Percentiles rank a stretch among this genome's conserved stretches.
Conservation (phyloP, 1,140 invertebrate species). For the Arion vulgaris region DNA sequence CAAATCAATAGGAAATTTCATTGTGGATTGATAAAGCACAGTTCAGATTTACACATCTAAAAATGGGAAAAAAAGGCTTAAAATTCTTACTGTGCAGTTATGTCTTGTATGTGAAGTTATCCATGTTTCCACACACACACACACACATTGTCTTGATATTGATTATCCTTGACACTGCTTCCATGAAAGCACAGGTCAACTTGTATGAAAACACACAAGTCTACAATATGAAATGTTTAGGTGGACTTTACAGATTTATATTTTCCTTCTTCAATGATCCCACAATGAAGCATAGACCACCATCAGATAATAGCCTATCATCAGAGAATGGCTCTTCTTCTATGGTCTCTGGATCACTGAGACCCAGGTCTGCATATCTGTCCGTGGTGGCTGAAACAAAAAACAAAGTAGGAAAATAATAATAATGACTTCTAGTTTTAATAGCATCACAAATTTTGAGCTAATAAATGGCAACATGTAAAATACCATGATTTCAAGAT, state of each 20-base stretch:
- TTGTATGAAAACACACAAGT: background rate
- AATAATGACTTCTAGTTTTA: too few species aligned
- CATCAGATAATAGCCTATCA: too few species aligned
- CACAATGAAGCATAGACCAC: conserved; percentile 15
- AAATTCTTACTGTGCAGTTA: too few species aligned
- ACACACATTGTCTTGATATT: background rate
- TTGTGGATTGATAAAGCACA: background rate
- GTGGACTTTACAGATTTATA: background rate
- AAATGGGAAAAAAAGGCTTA: too few species aligned
- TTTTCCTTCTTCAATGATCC: background rate
- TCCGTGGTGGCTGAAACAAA: background rate
- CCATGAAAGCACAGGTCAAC: background rate
- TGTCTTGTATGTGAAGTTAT: too few species aligned
- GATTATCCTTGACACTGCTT: background rate
- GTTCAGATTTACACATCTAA: background rate
- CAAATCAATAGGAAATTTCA: background rate
- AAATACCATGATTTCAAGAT: too few species aligned
- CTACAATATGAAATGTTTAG: too few species aligned
- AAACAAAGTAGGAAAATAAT: background rate
- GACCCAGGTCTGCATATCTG: conserved; percentile 25
- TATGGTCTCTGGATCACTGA: conserved; percentile 34
- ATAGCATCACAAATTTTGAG: too few species aligned
- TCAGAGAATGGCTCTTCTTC: conserved; percentile 30
- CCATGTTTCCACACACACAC: background rate
- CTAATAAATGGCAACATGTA: too few species aligned